Percentiles rank a stretch among this genome's conserved stretches.
These are phyloP conservation scores for Columba janthina DNA, from an alignment of 2,113 vertebrate genomes.

Conservation along the genomic window DNA sequence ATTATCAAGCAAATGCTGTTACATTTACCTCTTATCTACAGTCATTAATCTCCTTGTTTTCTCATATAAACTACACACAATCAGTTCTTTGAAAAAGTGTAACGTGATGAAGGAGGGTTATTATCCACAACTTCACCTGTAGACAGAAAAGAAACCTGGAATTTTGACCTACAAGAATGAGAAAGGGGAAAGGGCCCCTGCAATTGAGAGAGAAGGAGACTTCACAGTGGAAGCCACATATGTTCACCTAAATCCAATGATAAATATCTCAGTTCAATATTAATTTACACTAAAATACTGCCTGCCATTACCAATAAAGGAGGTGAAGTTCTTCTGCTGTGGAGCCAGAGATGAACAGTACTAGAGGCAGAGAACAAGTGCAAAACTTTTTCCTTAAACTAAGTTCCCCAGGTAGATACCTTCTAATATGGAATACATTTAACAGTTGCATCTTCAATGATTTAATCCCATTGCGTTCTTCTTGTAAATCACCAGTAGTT, in stretches of 20 bases:
- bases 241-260: not conserved
- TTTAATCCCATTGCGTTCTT: not conserved
- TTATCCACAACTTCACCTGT: not conserved
- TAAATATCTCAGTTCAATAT: not conserved
- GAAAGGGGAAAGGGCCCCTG: not conserved
- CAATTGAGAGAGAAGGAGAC: not conserved
- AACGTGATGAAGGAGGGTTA: not conserved
- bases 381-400: not conserved
- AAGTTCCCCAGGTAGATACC: not conserved
- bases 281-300: not conserved
- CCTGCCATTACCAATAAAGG: not conserved
- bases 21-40: not conserved
- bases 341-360: not conserved
- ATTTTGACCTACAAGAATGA: not conserved
- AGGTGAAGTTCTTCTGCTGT: not conserved
- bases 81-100: not conserved
- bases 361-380: not conserved
- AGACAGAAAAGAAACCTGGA: not conserved
- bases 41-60: not conserved
- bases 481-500: not conserved
- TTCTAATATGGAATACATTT: not conserved
- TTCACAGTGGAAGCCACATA: not conserved
- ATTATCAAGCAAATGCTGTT: not conserved
- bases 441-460: not conserved
- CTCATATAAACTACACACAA: not conserved